Conservation (phyloP, 2,113 vertebrate genomes). For the Neodontobutis hainanensis region DNA sequence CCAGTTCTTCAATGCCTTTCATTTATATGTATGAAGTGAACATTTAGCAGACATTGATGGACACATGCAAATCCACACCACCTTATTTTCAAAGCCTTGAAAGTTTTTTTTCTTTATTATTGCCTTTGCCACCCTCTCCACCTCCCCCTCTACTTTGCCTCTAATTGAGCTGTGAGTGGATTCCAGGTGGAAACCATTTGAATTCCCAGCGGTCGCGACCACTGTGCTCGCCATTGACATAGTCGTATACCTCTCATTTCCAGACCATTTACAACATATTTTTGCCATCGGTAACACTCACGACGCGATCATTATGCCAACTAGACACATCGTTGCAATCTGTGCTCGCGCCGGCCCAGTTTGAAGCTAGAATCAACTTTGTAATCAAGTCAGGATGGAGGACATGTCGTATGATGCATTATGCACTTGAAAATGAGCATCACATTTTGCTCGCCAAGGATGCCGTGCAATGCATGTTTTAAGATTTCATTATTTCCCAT, state of each 20-base stretch:
- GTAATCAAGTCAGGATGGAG: conserved; percentile 51
- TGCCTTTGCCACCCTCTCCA: neutral
- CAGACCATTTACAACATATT: conserved; percentile 64
- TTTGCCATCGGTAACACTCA: conserved; percentile 45
- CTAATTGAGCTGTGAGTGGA: conserved; percentile 62
- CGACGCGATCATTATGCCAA: conserved; percentile 45
- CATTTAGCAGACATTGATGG: conserved; percentile 36
- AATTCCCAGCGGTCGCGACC: conserved; percentile 65
- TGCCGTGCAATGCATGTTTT: conserved; percentile 52
- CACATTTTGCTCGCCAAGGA: conserved; percentile 40
- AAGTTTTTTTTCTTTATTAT: conserved; percentile 8
- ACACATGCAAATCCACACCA: conserved; percentile 19
- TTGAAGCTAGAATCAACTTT: conserved; percentile 51
- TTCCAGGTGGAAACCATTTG: conserved; percentile 74
- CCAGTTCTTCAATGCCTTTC: neutral
- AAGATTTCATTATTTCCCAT: conserved; percentile 69
- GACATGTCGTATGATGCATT: conserved; percentile 30
- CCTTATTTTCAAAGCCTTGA: conserved; percentile 14
- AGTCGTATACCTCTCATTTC: conserved; percentile 61
- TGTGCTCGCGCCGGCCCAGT: conserved; percentile 41
- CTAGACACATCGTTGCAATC: conserved; percentile 49
- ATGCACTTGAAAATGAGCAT: conserved; percentile 39
- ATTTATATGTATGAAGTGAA: conserved; percentile 24
- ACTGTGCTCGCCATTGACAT: conserved; percentile 48
- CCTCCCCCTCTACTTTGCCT: neutral